Base-by-base conservation (phyloP, 2,797 vertebrate genomes). In the Onychomys torridus region DNA sequence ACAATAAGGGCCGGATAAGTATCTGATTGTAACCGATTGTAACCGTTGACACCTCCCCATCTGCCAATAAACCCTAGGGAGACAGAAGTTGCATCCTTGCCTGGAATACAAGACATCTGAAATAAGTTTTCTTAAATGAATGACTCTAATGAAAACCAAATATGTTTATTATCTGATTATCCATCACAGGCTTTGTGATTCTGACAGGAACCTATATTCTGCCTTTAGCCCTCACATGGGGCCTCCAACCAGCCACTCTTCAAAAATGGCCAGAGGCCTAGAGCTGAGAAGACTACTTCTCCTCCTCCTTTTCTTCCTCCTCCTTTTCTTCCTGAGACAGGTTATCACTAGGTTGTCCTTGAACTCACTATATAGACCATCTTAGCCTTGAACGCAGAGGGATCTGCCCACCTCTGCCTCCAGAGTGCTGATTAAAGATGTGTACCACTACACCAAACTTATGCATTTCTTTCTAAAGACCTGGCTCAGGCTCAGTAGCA, bases 61-160 rank as follows among this genome's bases (percentile, higher is more conserved):
- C n/a, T 46, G n/a, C 90, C 65, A 27, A 12, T 34, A 63, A 75
- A 69, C 37, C 16, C 61, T 19, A 40, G n/a, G n/a, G 34, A 32
- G 49, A n/a, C 63, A 73, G n/a, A 46, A 9, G 73, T 87, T 79
- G 16, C n/a, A 23, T 52, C 63, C 25, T 8, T 49, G 65, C 63
- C 77, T 73, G 12, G 43, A 87, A 57, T 43, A 14, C 7, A 71
- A 67, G 52, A 37, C 10, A 75, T 13, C 34, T 5, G 61, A 37
- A 79, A 0, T 92, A 12, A 61, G 46, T 63, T 65, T 90, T 93
- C 91, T 93, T 75, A 61, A 91, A 46, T 81, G 52, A 67, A 34
- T 7, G 57, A 86, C 32, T 89, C 37, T 43, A 78, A 86, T 86
- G 85, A 86, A 97, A 94, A 78, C 14, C 52, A 84, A 79, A 97